These are phyloP conservation scores for Denticeps clupeoides DNA, from an alignment of 2,797 vertebrate species.

Conservation along the genomic window DNA sequence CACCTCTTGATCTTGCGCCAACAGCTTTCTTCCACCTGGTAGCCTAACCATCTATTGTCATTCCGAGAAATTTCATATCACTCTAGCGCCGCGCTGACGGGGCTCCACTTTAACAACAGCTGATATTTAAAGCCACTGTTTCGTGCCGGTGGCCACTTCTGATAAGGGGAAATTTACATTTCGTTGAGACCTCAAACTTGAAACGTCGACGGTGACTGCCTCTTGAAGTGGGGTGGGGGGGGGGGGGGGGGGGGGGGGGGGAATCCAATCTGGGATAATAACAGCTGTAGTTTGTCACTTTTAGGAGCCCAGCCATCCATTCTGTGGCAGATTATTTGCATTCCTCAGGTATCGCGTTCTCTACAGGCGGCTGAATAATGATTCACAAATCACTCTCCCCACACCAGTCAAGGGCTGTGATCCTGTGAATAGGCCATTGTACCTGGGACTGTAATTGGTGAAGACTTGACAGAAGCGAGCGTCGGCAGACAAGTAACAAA, in stretches of 20 bases:
- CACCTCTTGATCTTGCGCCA: conserved; percentile 21
- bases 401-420: conserved; percentile 94
- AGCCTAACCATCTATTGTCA: conserved; percentile 38
- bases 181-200: conserved; percentile 42
- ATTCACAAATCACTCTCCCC: conserved; percentile 99
- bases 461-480: conserved; percentile 94
- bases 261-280: conserved; percentile 70
- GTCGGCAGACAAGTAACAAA: conserved; percentile 96
- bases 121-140: conserved; percentile 38
- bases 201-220: conserved; percentile 43
- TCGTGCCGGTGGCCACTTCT: conserved; percentile 33
- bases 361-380: conserved; percentile 92
- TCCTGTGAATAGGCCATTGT: conserved; percentile 98
- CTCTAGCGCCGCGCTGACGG: conserved; percentile 25
- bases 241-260: conserved; percentile 2
- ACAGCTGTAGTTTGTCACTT: conserved; percentile 79
- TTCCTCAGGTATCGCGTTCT: conserved; percentile 95
- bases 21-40: conserved; percentile 26
- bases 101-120: conserved; percentile 15
- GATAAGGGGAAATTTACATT: conserved; percentile 43
- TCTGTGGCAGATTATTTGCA: conserved; percentile 93
- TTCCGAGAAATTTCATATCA: conserved; percentile 47
- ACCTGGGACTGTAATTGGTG: conserved; percentile 99
- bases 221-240: conserved; percentile 31
- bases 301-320: conserved; percentile 74